Percentiles rank a stretch among this genome's conserved stretches.
phyloP scores from a whole-genome alignment of 1,140 invertebrate genomes.

The Trissolcus basalis region DNA sequence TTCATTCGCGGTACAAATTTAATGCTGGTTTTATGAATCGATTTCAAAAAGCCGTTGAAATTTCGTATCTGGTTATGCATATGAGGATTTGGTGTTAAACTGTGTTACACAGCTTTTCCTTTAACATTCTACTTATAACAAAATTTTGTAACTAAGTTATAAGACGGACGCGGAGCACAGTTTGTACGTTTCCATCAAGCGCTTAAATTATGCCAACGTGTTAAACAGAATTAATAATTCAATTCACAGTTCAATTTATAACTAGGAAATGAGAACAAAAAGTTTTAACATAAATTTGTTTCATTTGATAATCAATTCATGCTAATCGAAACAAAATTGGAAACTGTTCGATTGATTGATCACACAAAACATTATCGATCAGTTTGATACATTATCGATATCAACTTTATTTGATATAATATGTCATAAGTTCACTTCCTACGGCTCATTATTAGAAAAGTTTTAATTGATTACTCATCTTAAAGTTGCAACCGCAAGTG shows the following conservation, averaged over 20 bases:
- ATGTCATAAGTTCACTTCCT: slow-evolving; percentile 43
- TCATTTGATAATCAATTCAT: too few species aligned
- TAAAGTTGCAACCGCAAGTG: slow-evolving; percentile 28
- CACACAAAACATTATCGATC: slow-evolving; percentile 15
- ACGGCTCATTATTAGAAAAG: slow-evolving; percentile 51
- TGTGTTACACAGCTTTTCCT: too few species aligned
- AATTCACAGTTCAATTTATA: too few species aligned
- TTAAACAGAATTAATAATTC: not conserved
- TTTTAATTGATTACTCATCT: slow-evolving; percentile 47
- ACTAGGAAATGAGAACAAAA: too few species aligned
- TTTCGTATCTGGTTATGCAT: too few species aligned
- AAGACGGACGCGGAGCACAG: not conserved
- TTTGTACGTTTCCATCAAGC: not conserved
- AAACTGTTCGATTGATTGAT: not conserved
- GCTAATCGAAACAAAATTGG: too few species aligned
- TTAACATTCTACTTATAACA: not conserved
- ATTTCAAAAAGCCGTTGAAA: too few species aligned
- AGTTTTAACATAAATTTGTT: too few species aligned
- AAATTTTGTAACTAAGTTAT: not conserved
- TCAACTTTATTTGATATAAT: slow-evolving; percentile 49
- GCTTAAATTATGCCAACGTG: not conserved
- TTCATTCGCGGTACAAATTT: too few species aligned
- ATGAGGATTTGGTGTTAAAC: too few species aligned
- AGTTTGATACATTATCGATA: slow-evolving; percentile 31
- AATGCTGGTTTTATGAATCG: too few species aligned